Evolutionary conservation across 2,113 vertebrate genomes (phyloP).

Genomic region (Conger conger): DNA sequence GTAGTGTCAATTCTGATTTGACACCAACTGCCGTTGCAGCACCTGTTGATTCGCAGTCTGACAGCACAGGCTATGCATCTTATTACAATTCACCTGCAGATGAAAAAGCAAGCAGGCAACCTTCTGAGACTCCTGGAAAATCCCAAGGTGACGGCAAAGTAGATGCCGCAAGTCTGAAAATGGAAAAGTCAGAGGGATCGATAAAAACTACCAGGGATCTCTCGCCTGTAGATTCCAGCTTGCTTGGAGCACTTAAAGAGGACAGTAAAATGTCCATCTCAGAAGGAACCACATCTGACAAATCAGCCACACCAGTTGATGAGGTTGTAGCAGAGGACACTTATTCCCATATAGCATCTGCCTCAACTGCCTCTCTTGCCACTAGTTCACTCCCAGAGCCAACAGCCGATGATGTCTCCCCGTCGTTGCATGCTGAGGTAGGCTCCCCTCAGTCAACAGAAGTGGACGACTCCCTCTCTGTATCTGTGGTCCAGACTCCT

Average conservation of each 20-base stretch:
- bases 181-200: conserved; percentile 44
- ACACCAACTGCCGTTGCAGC: conserved; percentile 74
- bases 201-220: conserved; percentile 66
- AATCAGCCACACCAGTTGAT: conserved; percentile 86
- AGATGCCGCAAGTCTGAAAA: conserved; percentile 82
- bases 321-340: conserved; percentile 92
- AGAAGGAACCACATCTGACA: conserved; percentile 92
- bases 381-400: conserved; percentile 93
- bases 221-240: conserved; percentile 77
- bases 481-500: conserved; percentile 90
- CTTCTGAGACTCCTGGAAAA: conserved; percentile 62
- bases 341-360: conserved; percentile 91
- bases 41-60: conserved; percentile 82
- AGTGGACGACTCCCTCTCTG: conserved; percentile 91
- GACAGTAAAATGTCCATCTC: conserved; percentile 97
- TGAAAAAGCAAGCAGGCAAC: conserved; percentile 76
- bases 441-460: conserved; percentile 92
- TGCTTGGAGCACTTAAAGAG: conserved; percentile 81
- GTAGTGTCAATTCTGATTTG: conserved; percentile 78
- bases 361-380: conserved; percentile 91
- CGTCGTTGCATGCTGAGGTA: conserved; percentile 90
- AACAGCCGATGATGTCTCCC: conserved; percentile 87
- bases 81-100: conserved; percentile 94
- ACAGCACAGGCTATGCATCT: conserved; percentile 88
- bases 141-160: conserved; percentile 72